phyloP scores from a whole-genome alignment of 2,113 vertebrate genomes.

The Myrmecophaga tridactyla region DNA sequence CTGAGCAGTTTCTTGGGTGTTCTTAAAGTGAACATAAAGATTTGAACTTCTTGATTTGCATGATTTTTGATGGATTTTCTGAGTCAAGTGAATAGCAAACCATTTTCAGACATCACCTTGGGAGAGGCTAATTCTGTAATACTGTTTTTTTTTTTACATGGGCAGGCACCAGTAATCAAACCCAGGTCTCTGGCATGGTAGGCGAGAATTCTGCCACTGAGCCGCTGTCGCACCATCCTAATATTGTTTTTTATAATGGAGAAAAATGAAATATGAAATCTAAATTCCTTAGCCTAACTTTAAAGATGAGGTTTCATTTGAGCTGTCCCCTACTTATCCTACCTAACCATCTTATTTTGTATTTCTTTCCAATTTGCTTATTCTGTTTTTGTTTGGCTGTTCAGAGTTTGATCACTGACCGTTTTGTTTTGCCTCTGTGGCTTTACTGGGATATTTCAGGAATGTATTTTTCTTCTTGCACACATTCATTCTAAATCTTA shows the following conservation, averaged over 20 bases:
- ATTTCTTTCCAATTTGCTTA: neutral
- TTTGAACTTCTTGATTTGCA: too few relatives aligned
- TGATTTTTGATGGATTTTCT: too few relatives aligned
- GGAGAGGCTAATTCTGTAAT: too few relatives aligned
- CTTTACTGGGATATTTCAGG: neutral
- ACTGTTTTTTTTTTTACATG: too few relatives aligned
- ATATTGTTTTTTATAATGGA: neutral
- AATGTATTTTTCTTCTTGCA: neutral
- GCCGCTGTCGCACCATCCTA: too few relatives aligned
- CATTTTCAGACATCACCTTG: too few relatives aligned
- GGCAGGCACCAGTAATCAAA: too few relatives aligned
- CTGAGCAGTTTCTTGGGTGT: too few relatives aligned
- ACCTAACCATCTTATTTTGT: neutral
- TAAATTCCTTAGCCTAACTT: neutral
- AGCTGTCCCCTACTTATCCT: neutral
- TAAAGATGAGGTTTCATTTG: neutral
- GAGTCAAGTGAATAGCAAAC: too few relatives aligned
- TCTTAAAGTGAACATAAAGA: too few relatives aligned
- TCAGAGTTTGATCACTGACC: neutral
- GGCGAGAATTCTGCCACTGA: too few relatives aligned
- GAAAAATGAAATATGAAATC: neutral
- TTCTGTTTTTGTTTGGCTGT: neutral
- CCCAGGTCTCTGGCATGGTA: too few relatives aligned
- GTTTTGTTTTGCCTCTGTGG: neutral
- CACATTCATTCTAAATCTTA: neutral